Percentiles rank a stretch among this genome's conserved stretches.
Conservation (phyloP, 2,888 invertebrate species). For the Leptogaster cylindrica region DNA sequence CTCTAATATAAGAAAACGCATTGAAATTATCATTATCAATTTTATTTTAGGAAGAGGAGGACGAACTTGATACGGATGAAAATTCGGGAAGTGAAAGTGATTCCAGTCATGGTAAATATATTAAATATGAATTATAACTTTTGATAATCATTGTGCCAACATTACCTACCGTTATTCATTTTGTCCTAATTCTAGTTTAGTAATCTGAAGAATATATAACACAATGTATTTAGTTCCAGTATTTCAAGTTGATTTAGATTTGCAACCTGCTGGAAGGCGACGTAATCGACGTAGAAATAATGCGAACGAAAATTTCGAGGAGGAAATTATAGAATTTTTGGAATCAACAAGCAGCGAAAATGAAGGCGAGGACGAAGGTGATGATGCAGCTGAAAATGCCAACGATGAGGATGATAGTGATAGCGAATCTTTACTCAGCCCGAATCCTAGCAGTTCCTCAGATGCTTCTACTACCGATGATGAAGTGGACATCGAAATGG, state of each 20-base stretch:
- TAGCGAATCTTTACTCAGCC: no score
- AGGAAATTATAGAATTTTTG: no score
- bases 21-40: not conserved
- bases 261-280: not conserved
- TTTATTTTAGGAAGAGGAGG: constrained; percentile 66
- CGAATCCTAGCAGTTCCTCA: no score
- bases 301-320: no score
- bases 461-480: no score
- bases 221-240: no score
- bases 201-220: no score
- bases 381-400: constrained; percentile 18
- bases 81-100: constrained; percentile 62
- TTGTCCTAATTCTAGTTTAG: not conserved
- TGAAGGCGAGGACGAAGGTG: constrained; percentile 43
- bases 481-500: no score
- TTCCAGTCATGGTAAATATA: constrained; percentile 55
- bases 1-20: constrained; percentile 50
- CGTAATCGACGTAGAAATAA: not conserved
- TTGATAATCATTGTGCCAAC: not conserved
- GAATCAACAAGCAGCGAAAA: constrained; percentile 26
- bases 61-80: constrained; percentile 70
- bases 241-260: constrained; percentile 7
- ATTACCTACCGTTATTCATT: constrained; percentile 11
- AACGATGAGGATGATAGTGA: constrained; percentile 14
- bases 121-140: not conserved